A percentile compares a stretch with the other conserved stretches of the same genome.
Conservation (phyloP, 2,888 invertebrate genomes). For the Micropterix aruncella region DNA sequence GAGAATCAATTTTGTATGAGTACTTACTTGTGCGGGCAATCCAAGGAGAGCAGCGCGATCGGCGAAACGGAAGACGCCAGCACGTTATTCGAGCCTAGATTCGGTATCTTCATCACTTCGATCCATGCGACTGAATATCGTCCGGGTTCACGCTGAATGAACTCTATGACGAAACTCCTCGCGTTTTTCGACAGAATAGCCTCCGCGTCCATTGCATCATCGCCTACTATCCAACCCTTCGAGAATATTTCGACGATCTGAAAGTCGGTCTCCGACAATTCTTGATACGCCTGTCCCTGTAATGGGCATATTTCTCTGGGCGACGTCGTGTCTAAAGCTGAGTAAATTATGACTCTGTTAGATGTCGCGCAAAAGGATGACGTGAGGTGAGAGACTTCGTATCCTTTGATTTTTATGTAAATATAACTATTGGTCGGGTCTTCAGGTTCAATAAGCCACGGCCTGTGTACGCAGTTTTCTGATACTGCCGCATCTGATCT, state of each 20-base stretch:
- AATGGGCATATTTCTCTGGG: constrained; percentile 55
- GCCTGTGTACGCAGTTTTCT: constrained; percentile 51
- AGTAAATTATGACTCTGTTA: constrained; percentile 59
- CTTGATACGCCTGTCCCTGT: constrained; percentile 17
- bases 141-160: constrained; percentile 57
- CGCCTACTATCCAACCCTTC: constrained; percentile 49
- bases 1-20: constrained; percentile 2
- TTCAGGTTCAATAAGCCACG: constrained; percentile 67
- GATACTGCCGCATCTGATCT: constrained; percentile 34
- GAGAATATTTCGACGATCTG: constrained; percentile 52
- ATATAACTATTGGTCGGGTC: constrained; percentile 54
- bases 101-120: constrained; percentile 57
- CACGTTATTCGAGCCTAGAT: constrained; percentile 30
- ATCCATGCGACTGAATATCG: constrained; percentile 67
- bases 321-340: constrained; percentile 48
- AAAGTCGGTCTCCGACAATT: constrained; percentile 18
- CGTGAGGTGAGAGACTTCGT: constrained; percentile 33
- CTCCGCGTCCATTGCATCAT: constrained; percentile 18
- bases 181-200: constrained; percentile 39
- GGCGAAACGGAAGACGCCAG: constrained; percentile 29
- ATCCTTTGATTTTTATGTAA: constrained; percentile 56
- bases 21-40: constrained; percentile 55
- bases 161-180: constrained; percentile 60
- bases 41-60: constrained; percentile 35
- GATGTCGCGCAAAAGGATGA: constrained; percentile 47